Evolutionary conservation across 1,140 invertebrate species (phyloP), one percentile per base, ranked within the genome.

Genomic region (Polypedilum pembai): DNA sequence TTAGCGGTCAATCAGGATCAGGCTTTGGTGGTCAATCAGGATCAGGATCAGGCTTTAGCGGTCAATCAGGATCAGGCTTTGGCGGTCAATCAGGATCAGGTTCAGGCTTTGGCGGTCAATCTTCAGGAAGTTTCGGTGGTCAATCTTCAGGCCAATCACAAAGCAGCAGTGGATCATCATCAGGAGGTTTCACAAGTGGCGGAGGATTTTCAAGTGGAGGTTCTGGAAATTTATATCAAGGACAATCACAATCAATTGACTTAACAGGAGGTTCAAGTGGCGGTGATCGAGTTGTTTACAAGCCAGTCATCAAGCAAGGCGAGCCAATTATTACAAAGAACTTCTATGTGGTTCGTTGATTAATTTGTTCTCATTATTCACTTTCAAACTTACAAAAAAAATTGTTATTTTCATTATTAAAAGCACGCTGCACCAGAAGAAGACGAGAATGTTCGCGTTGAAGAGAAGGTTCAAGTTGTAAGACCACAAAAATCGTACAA

Each of bases 401-500:
- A 56, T 15, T 0, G 4, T 56, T 15, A n/a, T 56, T 56, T 12
- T 12, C 7, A 15, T 12, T 4, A 56, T 56, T n/a, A 15, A n/a
- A 56, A 56, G 17, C 65, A 69, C 20, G 65, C 65, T 69, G 65
- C 65, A 69, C 65, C 65, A 20, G 65, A 69, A 69, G 65, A 69
- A 20, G 65, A 18, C 8, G 65, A 69, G 17, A 21, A 69, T 69
- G 65, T 69, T 21, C 17, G 65, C 8, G 65, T 69, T 69, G 65
- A 69, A 69, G 65, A 69, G 10, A 69, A 69, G 65, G 40, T 41
- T 1, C 24, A 73, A 15, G 3, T 40, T 73, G 40, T 80, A 21
- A 85, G 87, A 18, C 84, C 90, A 63, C 88, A 90, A 79, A 91
- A 91, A 76, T 91, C 92, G 81, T 92, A 92, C 85, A 91, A 92